Evolutionary conservation across 2,888 invertebrate genomes (phyloP).

Genomic region (Philhelius pedissequus): DNA sequence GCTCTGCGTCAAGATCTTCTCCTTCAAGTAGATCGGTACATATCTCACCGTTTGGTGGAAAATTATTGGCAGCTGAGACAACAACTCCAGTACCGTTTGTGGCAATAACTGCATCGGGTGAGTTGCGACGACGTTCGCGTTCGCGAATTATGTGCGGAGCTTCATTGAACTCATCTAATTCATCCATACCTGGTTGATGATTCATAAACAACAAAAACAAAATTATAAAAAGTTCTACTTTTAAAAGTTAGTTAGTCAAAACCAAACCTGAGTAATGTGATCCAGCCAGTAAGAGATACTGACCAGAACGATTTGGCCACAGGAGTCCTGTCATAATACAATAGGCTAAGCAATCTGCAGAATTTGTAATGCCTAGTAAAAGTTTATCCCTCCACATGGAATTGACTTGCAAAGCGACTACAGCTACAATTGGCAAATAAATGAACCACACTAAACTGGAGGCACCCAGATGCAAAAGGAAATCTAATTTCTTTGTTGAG

Average conservation of each 20-base stretch:
- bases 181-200: slow-evolving; percentile 88
- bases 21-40: slow-evolving; percentile 76
- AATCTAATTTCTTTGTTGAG: slow-evolving; percentile 91
- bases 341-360: slow-evolving; percentile 96
- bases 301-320: slow-evolving; percentile 96
- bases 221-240: not conserved
- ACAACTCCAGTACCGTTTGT: slow-evolving; percentile 66
- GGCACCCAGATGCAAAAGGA: slow-evolving; percentile 97
- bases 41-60: slow-evolving; percentile 74
- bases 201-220: not conserved
- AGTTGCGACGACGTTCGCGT: slow-evolving; percentile 76
- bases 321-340: slow-evolving; percentile 96
- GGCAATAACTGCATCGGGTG: slow-evolving; percentile 74
- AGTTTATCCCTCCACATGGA: slow-evolving; percentile 97
- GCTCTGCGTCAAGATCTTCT: slow-evolving; percentile 77
- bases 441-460: slow-evolving; percentile 99
- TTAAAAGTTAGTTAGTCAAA: not conserved
- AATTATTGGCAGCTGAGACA: slow-evolving; percentile 70
- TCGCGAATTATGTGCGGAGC: slow-evolving; percentile 88
- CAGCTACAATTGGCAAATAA: slow-evolving; percentile 95
- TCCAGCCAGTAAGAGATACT: slow-evolving; percentile 91
- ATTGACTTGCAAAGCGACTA: slow-evolving; percentile 95
- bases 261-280: slow-evolving; percentile 82
- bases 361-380: slow-evolving; percentile 94
- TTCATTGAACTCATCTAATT: slow-evolving; percentile 94